A percentile compares a stretch with the other conserved stretches of the same genome.
Conservation (phyloP, 1,140 invertebrate species). For the Acyrthosiphon pisum region DNA sequence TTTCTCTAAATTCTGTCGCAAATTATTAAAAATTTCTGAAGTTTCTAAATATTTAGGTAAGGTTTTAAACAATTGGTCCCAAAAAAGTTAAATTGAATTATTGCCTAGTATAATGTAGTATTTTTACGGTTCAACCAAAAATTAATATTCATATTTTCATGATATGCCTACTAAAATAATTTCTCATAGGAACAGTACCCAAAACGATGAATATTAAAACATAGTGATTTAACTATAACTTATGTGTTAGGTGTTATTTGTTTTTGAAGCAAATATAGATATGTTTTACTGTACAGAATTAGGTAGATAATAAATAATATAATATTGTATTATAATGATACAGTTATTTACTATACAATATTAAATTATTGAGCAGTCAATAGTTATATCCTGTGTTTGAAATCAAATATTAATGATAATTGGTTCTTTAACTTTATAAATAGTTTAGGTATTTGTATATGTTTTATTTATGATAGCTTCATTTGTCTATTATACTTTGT, state of each 20-base stretch:
- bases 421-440: background rate
- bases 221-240: background rate
- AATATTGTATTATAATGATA: background rate
- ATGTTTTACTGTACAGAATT: background rate
- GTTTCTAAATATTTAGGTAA: background rate
- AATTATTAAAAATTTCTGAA: background rate
- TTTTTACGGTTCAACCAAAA: background rate
- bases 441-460: background rate
- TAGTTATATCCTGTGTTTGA: background rate
- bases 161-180: background rate
- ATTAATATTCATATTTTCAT: background rate
- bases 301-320: background rate
- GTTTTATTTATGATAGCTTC: background rate
- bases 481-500: background rate
- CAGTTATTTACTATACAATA: background rate
- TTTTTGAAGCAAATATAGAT: background rate
- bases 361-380: background rate
- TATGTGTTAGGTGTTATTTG: background rate
- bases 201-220: background rate
- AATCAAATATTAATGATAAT: background rate
- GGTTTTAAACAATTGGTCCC: background rate
- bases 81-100: background rate
- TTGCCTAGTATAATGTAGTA: background rate
- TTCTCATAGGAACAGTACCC: background rate
- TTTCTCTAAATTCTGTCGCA: background rate